Evolutionary conservation across 2,113 vertebrate species (phyloP).

Genomic region (Lontra canadensis): DNA sequence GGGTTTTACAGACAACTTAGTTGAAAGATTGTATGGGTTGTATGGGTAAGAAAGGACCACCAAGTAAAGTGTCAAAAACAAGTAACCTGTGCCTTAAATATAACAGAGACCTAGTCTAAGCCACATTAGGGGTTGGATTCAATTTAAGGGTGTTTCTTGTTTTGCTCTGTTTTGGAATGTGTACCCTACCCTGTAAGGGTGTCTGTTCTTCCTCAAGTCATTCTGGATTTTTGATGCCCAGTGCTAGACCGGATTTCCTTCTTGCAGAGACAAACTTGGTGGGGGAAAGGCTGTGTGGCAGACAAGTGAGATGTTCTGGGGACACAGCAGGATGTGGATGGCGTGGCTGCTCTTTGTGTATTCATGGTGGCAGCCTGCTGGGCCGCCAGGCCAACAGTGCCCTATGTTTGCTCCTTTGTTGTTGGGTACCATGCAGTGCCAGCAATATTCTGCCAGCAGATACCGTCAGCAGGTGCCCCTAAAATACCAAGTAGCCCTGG

Average conservation of each 20-base stretch:
- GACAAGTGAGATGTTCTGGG: slow-evolving; percentile 14
- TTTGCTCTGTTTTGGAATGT: background rate
- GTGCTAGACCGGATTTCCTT: background rate
- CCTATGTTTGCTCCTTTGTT: slow-evolving; percentile 66
- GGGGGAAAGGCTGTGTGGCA: background rate
- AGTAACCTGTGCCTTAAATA: background rate
- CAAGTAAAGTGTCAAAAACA: slow-evolving; percentile 1
- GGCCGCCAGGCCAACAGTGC: background rate
- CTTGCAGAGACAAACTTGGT: background rate
- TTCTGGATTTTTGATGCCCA: background rate
- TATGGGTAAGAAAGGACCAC: background rate
- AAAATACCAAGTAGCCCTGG: slow-evolving; percentile 64
- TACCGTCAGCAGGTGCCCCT: slow-evolving; percentile 69
- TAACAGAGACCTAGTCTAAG: background rate
- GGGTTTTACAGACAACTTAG: background rate
- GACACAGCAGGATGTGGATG: slow-evolving; percentile 31
- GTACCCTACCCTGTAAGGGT: background rate
- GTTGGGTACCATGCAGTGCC: slow-evolving; percentile 61
- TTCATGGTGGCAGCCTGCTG: slow-evolving; percentile 54
- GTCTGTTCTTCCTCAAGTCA: background rate
- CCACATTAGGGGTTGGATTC: background rate
- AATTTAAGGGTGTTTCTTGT: background rate
- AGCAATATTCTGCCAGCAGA: slow-evolving; percentile 70
- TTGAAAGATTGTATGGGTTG: background rate
- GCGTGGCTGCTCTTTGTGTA: slow-evolving; percentile 48